Evolutionary conservation across 1,140 invertebrate species (phyloP).

Genomic region (Cyclina sinensis): DNA sequence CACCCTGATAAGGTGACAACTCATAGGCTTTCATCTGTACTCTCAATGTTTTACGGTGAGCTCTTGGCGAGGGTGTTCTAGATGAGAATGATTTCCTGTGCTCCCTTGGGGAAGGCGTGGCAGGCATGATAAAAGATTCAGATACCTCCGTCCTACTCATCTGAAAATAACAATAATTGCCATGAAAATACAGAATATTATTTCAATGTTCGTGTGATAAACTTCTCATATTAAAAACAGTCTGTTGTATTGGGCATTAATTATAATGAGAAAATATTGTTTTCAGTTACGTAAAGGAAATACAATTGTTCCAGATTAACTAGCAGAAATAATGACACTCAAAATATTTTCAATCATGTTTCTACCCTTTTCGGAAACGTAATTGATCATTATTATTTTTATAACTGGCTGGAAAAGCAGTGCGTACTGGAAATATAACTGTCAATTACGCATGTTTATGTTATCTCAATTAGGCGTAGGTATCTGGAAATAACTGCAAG

Average conservation of each 20-base stretch:
- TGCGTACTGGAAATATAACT: too few species aligned
- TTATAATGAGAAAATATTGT: neutral
- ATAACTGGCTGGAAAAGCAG: too few species aligned
- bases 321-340: too few species aligned
- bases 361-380: too few species aligned
- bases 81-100: neutral
- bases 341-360: too few species aligned
- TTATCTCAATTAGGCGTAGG: too few species aligned
- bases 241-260: neutral
- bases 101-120: constrained; percentile 54
- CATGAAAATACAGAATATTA: neutral
- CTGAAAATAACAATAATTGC: constrained; percentile 5
- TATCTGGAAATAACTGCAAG: too few species aligned
- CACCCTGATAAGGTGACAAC: constrained; percentile 28
- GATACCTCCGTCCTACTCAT: constrained; percentile 54
- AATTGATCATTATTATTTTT: too few species aligned
- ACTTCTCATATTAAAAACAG: neutral
- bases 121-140: constrained; percentile 43
- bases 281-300: neutral
- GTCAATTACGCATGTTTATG: too few species aligned
- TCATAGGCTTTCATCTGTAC: neutral
- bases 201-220: neutral
- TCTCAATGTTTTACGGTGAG: constrained; percentile 3
- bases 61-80: neutral
- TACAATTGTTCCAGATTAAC: too few species aligned